phyloP scores from a whole-genome alignment of 1,140 invertebrate genomes.

The Euwallacea fornicatus region DNA sequence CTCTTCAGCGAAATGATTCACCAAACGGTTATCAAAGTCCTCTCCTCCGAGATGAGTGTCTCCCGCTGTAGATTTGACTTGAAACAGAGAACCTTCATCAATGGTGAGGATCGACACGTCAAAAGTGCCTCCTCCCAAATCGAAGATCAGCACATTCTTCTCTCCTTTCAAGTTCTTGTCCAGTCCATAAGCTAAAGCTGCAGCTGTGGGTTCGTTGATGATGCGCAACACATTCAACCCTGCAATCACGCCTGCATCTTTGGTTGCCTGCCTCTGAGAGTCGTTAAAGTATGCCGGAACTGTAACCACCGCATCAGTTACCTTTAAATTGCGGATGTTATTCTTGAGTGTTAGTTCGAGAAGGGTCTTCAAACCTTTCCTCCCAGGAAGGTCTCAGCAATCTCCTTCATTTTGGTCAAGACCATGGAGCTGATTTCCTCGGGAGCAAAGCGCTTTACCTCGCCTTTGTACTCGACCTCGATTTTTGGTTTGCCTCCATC shows the following conservation, averaged over 20 bases:
- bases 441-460: slow-evolving; percentile 74
- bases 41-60: slow-evolving; percentile 72
- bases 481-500: slow-evolving; percentile 76
- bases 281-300: no score
- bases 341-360: no score
- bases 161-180: slow-evolving; percentile 84
- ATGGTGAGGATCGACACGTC: slow-evolving; percentile 88
- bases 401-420: slow-evolving; percentile 64
- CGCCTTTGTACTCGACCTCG: slow-evolving; percentile 74
- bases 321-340: no score
- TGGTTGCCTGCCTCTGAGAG: no score
- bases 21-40: slow-evolving; percentile 83
- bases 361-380: no score
- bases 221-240: slow-evolving; percentile 82
- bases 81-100: slow-evolving; percentile 78
- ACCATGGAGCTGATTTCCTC: slow-evolving; percentile 77
- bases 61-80: slow-evolving; percentile 79
- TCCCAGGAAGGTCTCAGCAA: slow-evolving; percentile 58
- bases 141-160: slow-evolving; percentile 73
- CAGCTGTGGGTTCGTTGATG: slow-evolving; percentile 80
- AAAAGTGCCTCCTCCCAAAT: slow-evolving; percentile 75
- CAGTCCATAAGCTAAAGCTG: slow-evolving; percentile 80
- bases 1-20: slow-evolving; percentile 73
- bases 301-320: slow-evolving; percentile 54
- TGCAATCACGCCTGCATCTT: slow-evolving; percentile 44